Percentiles rank a stretch among this genome's conserved stretches.
Conservation (phyloP, 2,797 vertebrate species). For the Scleropages formosus region DNA sequence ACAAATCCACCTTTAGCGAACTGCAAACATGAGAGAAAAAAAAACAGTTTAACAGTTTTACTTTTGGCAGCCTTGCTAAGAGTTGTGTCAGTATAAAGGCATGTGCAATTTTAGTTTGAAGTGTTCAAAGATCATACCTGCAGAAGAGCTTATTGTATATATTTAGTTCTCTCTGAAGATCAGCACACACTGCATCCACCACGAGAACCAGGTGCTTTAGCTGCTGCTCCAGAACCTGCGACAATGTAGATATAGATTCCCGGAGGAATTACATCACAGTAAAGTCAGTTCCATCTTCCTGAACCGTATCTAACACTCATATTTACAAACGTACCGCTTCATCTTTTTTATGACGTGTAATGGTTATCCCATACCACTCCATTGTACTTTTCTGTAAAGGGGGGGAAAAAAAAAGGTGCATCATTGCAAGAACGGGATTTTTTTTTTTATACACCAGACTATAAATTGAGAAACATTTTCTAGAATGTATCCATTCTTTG, state of each 20-base stretch:
- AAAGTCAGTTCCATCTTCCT: too few relatives aligned
- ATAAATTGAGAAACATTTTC: too few relatives aligned
- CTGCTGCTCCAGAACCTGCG: slow-evolving; percentile 73
- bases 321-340: slow-evolving; percentile 70
- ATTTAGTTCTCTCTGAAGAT: slow-evolving; percentile 75
- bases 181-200: slow-evolving; percentile 73
- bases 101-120: too few relatives aligned
- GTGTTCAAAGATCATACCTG: slow-evolving; percentile 60
- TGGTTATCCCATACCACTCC: slow-evolving; percentile 80
- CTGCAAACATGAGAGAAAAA: slow-evolving; percentile 51
- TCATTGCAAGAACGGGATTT: too few relatives aligned
- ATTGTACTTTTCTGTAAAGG: slow-evolving; percentile 77
- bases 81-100: too few relatives aligned
- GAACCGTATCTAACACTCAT: too few relatives aligned
- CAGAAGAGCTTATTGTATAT: slow-evolving; percentile 83
- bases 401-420: slow-evolving; percentile 27
- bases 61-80: too few relatives aligned
- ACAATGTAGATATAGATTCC: background rate
- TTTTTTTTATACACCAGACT: background rate
- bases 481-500: background rate
- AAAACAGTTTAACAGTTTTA: too few relatives aligned
- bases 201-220: slow-evolving; percentile 72
- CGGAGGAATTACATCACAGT: too few relatives aligned
- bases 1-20: slow-evolving; percentile 81
- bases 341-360: slow-evolving; percentile 69